These are phyloP conservation scores for Ostrea edulis DNA, from an alignment of 1,140 invertebrate species.

Conservation along the genomic window DNA sequence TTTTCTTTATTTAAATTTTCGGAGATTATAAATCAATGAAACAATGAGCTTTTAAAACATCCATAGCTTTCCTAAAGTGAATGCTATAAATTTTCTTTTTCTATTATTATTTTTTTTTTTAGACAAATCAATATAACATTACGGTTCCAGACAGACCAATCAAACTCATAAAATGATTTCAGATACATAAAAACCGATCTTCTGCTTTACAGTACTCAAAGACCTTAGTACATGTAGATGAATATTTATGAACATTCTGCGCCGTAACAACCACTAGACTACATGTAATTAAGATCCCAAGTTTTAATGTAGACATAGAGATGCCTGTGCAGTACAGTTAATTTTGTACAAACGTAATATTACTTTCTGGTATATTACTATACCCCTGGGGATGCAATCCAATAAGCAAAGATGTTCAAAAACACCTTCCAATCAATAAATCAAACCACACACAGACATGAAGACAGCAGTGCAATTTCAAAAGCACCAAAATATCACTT, in stretches of 20 bases:
- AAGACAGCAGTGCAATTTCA: conserved; percentile 32
- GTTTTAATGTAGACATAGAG: conserved; percentile 21
- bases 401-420: conserved; percentile 35
- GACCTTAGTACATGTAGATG: not conserved
- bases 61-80: not conserved
- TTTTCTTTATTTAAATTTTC: not conserved
- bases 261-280: not conserved
- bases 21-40: not conserved
- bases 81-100: not conserved
- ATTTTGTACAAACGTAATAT: conserved; percentile 37
- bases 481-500: conserved; percentile 15
- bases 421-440: conserved; percentile 37
- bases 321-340: conserved; percentile 27
- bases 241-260: conserved; percentile 25
- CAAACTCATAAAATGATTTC: conserved; percentile 10
- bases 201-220: not conserved
- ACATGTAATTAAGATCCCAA: conserved; percentile 34
- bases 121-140: not conserved
- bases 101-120: not conserved
- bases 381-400: not conserved
- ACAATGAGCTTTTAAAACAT: not conserved
- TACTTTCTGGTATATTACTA: conserved; percentile 30
- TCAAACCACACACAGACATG: conserved; percentile 25
- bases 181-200: conserved; percentile 17
- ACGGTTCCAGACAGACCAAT: conserved; percentile 1